Conservation (phyloP, 2,113 vertebrate species). For the Octodon degus region DNA sequence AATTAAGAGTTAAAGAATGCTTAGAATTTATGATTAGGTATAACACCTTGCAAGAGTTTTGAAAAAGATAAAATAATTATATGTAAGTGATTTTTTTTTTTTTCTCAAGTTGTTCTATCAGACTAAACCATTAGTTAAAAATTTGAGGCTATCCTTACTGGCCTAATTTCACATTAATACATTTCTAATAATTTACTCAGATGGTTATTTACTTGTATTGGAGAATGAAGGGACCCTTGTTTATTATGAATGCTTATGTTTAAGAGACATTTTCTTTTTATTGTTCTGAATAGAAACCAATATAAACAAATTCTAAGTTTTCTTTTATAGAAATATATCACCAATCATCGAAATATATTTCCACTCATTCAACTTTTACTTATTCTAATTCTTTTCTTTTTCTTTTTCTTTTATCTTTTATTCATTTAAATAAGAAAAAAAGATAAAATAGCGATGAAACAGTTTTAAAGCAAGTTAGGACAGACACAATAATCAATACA, state of each 20-base stretch:
- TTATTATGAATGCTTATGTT: not conserved
- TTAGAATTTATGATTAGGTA: constrained; percentile 1
- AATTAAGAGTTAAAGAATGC: not conserved
- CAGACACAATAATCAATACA: too few species aligned
- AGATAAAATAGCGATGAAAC: too few species aligned
- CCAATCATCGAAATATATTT: constrained; percentile 9
- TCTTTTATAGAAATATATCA: constrained; percentile 33
- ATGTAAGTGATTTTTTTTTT: not conserved
- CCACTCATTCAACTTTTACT: not conserved
- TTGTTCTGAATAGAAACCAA: not conserved
- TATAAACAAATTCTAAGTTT: not conserved
- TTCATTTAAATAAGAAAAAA: too few species aligned
- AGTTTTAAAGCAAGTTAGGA: too few species aligned
- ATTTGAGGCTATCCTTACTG: not conserved
- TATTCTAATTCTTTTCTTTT: too few species aligned
- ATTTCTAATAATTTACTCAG: not conserved
- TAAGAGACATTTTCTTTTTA: constrained; percentile 17
- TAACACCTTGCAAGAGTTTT: not conserved
- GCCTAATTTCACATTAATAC: not conserved
- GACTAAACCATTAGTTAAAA: not conserved
- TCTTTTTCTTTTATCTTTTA: too few species aligned
- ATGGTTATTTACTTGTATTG: not conserved
- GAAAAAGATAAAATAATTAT: not conserved
- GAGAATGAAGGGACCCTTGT: not conserved
- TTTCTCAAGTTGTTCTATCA: not conserved